Base-by-base conservation (phyloP, 1,140 invertebrate species). In the Aricia agestis region DNA sequence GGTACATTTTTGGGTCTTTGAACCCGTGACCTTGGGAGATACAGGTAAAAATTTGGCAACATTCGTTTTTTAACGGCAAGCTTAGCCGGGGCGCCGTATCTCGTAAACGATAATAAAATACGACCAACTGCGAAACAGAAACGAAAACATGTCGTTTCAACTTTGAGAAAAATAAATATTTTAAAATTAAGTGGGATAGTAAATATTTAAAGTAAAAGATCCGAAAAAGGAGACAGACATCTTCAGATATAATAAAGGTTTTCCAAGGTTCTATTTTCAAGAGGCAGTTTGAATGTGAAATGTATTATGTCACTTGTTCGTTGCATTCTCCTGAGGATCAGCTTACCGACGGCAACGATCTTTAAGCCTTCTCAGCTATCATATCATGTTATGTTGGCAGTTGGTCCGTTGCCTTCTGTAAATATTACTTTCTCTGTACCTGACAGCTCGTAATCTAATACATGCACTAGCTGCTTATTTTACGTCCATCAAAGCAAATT, bases 21-120 rank as follows among this genome's bases (percentile, higher is more conserved):
- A 63, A 19, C 59, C 59, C 59, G 18, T 63, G 19, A 63, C 59
- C 59, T 63, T 31, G 59, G 18, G 59, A 9, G n/a, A 7, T 63
- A 63, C 59, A 63, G 59, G 59, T 63, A 63, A 63, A 59, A 18
- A 63, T 63, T 63, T 63, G 19, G 18, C 19, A 63, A 63, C 59
- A 19, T 63, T 63, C 59, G 59, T 63, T 63, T 63, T 63, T 63
- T 19, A 63, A 19, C 45, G 45, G 19, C 18, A 63, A 63, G 2
- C 58, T 17, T 18, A 59, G 17, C 59, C 19, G 59, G 0, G 59
- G 59, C 59, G 59, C 59, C 59, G 10, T 19, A 63, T 63, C 59
- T 11, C 59, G 18, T 52, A 1, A 52, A 52, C 45, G 45, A 52
- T 52, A 52, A 36, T 36, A 36, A 36, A 5, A 36, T 36, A 36